These are phyloP conservation scores for Hemibagrus guttatus DNA, from an alignment of 2,797 vertebrate genomes.

Conservation along the genomic window DNA sequence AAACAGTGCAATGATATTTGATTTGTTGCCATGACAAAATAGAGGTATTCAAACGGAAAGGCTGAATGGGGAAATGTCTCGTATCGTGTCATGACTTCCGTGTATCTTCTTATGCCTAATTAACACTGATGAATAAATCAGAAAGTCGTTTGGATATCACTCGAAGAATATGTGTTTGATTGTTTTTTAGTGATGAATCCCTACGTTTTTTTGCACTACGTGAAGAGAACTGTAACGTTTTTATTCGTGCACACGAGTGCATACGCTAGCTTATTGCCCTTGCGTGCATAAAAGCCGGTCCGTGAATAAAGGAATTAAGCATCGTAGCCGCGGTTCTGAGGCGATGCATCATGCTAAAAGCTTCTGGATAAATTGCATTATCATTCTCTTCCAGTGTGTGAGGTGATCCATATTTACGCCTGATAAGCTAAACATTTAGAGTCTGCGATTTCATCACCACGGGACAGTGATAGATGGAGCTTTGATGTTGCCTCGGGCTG, in stretches of 20 bases:
- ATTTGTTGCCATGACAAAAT: neutral
- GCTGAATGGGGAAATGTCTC: neutral
- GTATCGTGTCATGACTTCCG: neutral
- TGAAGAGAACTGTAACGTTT: neutral
- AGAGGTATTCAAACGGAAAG: neutral
- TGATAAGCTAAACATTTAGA: constrained; percentile 37
- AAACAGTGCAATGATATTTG: neutral
- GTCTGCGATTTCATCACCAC: constrained; percentile 38
- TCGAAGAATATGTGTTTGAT: neutral
- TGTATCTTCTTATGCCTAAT: neutral
- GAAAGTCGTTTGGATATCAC: neutral
- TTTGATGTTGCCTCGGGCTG: constrained; percentile 51
- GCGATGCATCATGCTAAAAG: neutral
- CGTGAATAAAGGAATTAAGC: neutral
- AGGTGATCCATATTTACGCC: constrained; percentile 6
- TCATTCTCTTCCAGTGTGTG: neutral
- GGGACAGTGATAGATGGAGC: constrained; percentile 54
- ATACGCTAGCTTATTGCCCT: neutral
- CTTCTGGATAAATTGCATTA: neutral
- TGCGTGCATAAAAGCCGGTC: too few relatives aligned
- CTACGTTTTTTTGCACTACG: neutral
- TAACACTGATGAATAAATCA: neutral
- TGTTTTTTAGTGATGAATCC: neutral
- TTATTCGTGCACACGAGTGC: neutral
- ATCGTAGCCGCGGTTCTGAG: neutral